Percentiles rank a stretch among this genome's conserved stretches.
Evolutionary conservation across 2,888 invertebrate genomes (phyloP).

Genomic region (Mantis religiosa): DNA sequence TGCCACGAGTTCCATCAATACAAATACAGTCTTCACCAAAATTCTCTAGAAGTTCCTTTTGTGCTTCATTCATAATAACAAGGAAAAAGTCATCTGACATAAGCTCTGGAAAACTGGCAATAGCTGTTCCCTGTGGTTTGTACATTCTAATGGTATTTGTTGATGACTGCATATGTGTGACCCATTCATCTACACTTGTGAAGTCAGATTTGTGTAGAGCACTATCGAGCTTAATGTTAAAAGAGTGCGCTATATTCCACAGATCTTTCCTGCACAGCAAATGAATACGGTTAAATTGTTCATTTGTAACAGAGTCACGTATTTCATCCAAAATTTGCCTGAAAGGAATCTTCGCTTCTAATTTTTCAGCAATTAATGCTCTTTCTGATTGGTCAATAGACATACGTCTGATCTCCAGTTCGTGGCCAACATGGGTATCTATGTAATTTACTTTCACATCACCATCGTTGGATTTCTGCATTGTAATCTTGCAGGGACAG

Average conservation of each 20-base stretch:
- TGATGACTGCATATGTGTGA: background rate
- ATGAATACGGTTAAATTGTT: background rate
- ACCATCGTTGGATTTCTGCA: slow-evolving; percentile 24
- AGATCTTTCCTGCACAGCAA: background rate
- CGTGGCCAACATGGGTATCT: slow-evolving; percentile 34
- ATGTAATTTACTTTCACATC: slow-evolving; percentile 32
- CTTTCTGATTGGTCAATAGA: slow-evolving; percentile 30
- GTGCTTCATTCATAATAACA: background rate
- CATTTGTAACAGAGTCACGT: background rate
- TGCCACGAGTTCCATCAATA: no score
- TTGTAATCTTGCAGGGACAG: slow-evolving; percentile 34
- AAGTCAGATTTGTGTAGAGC: background rate
- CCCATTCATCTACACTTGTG: background rate
- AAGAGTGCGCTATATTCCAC: background rate
- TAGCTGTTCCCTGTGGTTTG: background rate
- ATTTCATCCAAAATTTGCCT: background rate
- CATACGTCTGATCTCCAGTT: slow-evolving; percentile 32
- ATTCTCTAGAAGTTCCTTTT: background rate
- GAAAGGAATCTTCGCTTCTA: background rate
- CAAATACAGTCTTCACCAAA: no score
- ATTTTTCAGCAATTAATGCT: slow-evolving; percentile 31
- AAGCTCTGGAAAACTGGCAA: background rate
- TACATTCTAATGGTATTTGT: background rate
- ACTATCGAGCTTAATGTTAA: background rate
- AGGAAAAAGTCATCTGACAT: background rate